These are phyloP conservation scores for Petrocephalus zakoni DNA, from an alignment of 2,113 vertebrate species.

Conservation along the genomic window DNA sequence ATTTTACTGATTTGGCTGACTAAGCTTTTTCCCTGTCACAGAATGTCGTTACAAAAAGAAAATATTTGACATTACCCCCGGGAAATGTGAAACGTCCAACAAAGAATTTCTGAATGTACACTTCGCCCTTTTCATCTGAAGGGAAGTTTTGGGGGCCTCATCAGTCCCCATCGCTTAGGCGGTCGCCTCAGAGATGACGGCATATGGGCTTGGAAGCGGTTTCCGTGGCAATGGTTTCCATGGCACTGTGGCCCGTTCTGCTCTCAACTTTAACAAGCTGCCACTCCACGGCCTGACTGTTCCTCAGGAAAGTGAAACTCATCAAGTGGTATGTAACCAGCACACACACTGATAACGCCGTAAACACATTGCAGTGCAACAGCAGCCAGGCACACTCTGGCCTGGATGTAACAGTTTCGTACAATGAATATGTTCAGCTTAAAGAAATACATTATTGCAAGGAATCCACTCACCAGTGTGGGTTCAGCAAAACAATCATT, in stretches of 20 bases:
- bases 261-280: constrained; percentile 11
- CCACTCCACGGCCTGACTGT: neutral
- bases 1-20: constrained; percentile 20
- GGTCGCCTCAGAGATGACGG: neutral
- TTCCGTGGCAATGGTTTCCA: constrained; percentile 9
- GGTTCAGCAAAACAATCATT: neutral
- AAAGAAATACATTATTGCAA: neutral
- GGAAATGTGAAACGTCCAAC: constrained; percentile 3
- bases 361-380: neutral
- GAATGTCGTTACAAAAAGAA: constrained; percentile 14
- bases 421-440: neutral
- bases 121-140: neutral
- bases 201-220: neutral
- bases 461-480: neutral
- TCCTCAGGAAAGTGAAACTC: neutral
- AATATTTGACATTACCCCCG: constrained; percentile 14
- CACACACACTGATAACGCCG: neutral
- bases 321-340: neutral
- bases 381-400: neutral
- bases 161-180: neutral
- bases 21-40: neutral
- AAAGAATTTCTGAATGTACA: neutral
- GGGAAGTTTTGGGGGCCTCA: neutral
- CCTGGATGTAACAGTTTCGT: neutral
- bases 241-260: neutral